Evolutionary conservation across 2,888 invertebrate genomes (phyloP).

Genomic region (Cinara cedri): DNA sequence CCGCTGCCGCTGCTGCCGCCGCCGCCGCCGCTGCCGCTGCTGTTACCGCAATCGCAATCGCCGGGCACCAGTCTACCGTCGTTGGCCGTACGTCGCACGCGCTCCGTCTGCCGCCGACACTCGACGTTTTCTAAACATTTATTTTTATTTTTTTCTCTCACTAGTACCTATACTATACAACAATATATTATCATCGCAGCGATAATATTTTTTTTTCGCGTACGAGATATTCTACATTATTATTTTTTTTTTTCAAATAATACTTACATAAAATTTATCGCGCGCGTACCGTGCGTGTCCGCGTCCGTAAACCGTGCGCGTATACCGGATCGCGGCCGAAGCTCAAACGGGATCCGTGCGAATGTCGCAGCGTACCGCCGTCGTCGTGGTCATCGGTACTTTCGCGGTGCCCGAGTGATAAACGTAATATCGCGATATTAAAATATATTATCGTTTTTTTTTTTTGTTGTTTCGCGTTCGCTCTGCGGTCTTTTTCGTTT

Average conservation of each 20-base stretch:
- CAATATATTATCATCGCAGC: neutral
- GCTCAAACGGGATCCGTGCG: too few species aligned
- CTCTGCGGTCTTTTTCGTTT: neutral
- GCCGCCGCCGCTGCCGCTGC: neutral
- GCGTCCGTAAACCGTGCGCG: too few species aligned
- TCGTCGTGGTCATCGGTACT: neutral
- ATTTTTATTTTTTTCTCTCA: too few species aligned
- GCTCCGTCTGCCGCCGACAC: neutral
- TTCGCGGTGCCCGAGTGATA: neutral
- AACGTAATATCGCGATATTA: too few species aligned
- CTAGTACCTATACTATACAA: too few species aligned
- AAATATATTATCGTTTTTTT: too few species aligned
- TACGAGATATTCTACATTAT: neutral
- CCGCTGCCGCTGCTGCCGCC: neutral
- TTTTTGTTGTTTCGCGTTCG: neutral
- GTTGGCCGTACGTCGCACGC: conserved; percentile 40
- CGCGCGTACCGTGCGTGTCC: too few species aligned
- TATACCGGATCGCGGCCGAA: too few species aligned
- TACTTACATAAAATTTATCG: too few species aligned
- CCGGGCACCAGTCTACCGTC: conserved; percentile 39
- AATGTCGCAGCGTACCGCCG: neutral
- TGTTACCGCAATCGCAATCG: neutral
- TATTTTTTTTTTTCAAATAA: too few species aligned
- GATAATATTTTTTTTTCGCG: neutral
- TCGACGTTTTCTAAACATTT: too few species aligned